These are phyloP conservation scores for Struthidea cinerea DNA, from an alignment of 2,113 vertebrate species.

Conservation along the genomic window DNA sequence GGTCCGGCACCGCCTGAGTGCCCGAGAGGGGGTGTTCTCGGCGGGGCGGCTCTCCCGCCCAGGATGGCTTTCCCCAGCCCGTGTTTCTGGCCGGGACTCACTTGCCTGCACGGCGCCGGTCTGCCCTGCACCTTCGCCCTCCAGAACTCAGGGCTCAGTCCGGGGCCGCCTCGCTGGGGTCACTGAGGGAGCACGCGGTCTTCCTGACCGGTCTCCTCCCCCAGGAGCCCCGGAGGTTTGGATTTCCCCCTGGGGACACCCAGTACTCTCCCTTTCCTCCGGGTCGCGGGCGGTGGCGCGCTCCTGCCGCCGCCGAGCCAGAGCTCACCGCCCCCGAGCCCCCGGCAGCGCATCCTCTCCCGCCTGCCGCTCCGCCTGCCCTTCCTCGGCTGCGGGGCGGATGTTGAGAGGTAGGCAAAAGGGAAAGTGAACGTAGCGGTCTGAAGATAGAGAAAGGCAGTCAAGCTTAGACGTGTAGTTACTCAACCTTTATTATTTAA, in stretches of 20 bases:
- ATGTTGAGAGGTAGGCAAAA: not conserved
- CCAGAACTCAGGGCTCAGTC: not conserved
- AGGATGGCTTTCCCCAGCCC: not conserved
- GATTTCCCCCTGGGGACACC: not conserved
- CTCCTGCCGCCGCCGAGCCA: not conserved
- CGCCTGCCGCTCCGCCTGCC: not conserved
- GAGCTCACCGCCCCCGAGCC: not conserved
- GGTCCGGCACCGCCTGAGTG: not conserved
- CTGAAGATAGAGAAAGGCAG: not conserved
- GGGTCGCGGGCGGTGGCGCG: not conserved
- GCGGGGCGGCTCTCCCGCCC: not conserved
- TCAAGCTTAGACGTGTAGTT: conserved; percentile 23
- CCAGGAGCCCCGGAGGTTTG: not conserved
- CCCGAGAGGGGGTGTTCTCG: no score
- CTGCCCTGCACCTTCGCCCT: not conserved
- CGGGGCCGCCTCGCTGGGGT: not conserved
- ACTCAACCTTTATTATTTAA: conserved; percentile 69
- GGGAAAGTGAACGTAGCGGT: not conserved
- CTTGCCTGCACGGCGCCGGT: not conserved
- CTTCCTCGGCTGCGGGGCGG: not conserved
- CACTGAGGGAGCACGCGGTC: not conserved
- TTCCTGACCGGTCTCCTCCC: not conserved
- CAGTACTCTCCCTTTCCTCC: not conserved
- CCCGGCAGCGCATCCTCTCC: conserved; percentile 28
- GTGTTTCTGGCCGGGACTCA: not conserved